A percentile compares a stretch with the other conserved stretches of the same genome.
These are phyloP conservation scores for Charanyca ferruginea DNA, from an alignment of 2,888 invertebrate species.

Conservation along the genomic window DNA sequence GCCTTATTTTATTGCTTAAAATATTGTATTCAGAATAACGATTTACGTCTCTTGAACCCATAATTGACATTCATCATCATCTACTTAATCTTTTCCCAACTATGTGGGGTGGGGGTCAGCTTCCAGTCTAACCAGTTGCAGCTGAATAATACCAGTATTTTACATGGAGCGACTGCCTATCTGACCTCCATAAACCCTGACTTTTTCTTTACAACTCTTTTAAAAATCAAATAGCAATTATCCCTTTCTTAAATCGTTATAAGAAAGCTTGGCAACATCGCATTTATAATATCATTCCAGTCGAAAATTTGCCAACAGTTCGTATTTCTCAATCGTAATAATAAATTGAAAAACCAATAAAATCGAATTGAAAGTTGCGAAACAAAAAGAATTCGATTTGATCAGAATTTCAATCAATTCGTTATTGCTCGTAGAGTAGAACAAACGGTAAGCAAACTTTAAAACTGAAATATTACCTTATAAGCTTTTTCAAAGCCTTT, in stretches of 20 bases:
- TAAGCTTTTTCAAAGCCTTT: conserved; percentile 32
- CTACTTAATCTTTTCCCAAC: too few relatives aligned
- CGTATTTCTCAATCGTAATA: conserved; percentile 77
- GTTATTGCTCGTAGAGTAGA: conserved; percentile 66
- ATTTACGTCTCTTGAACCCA: too few relatives aligned
- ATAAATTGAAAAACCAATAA: conserved; percentile 79
- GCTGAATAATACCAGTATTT: too few relatives aligned
- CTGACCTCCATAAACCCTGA: too few relatives aligned
- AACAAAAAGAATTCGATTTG: conserved; percentile 82
- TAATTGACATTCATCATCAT: too few relatives aligned
- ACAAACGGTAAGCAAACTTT: conserved; percentile 71
- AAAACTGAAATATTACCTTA: conserved; percentile 47
- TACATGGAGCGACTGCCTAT: too few relatives aligned
- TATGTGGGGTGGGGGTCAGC: too few relatives aligned
- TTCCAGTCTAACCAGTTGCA: too few relatives aligned
- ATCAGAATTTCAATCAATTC: conserved; percentile 75
- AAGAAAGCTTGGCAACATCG: conserved; percentile 22
- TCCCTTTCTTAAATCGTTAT: conserved; percentile 7
- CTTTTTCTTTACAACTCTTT: too few relatives aligned
- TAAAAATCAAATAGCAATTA: too few relatives aligned
- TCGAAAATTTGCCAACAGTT: conserved; percentile 64
- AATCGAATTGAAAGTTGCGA: conserved; percentile 81
- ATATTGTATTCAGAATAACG: too few relatives aligned
- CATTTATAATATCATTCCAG: conserved; percentile 40
- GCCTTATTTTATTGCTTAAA: too few relatives aligned